phyloP scores from a whole-genome alignment of 2,888 invertebrate genomes.

The Alloscopus bannaensis region DNA sequence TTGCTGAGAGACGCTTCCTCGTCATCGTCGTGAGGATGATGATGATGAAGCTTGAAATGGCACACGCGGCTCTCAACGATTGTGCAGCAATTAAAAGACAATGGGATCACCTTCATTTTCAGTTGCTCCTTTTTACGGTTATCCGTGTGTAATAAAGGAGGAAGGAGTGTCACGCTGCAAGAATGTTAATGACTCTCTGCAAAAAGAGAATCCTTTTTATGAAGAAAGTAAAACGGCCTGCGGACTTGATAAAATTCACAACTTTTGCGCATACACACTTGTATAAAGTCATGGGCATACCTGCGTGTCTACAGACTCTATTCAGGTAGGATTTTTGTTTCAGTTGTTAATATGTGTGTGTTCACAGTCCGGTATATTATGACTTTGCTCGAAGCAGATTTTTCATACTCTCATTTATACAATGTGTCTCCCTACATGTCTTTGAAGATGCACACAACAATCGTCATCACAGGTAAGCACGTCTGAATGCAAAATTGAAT shows the following conservation, averaged over 20 bases:
- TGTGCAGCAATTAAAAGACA: background rate
- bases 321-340: slow-evolving; percentile 1
- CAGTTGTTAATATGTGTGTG: too few species aligned
- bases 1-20: background rate
- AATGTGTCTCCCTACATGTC: too few species aligned
- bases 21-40: background rate
- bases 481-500: too few species aligned
- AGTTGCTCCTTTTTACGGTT: background rate
- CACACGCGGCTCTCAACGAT: background rate
- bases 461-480: too few species aligned
- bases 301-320: background rate
- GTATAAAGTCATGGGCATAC: background rate
- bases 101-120: background rate
- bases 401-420: too few species aligned
- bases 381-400: too few species aligned
- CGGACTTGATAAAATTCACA: slow-evolving; percentile 34
- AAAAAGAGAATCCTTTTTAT: background rate
- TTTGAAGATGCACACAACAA: too few species aligned
- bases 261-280: too few species aligned
- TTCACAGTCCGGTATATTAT: too few species aligned
- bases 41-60: background rate
- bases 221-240: slow-evolving; percentile 36
- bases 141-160: slow-evolving; percentile 8
- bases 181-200: slow-evolving; percentile 29
- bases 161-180: background rate